Evolutionary conservation across 23 tunicate species (phyloP), one percentile per base, ranked within the genome.

Genomic region (Oikopleura albicans): DNA sequence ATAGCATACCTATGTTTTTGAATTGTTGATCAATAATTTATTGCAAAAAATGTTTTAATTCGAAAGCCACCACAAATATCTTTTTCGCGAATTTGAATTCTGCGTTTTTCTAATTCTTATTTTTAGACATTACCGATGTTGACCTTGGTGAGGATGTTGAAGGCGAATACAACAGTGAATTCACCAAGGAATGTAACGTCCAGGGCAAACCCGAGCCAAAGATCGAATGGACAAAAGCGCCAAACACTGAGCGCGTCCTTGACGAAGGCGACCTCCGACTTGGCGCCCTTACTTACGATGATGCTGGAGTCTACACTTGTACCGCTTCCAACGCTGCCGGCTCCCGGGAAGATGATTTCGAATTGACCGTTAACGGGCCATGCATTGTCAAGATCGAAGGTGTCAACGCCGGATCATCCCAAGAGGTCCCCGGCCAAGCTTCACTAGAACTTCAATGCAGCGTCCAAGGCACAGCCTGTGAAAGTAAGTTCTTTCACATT

Each of bases 291-390:
- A 71, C 33, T 2, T 71, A 71, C 35, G 35, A 71, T 37, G 79
- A 71, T 71, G 79, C 27, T 2, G 79, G 34, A 22, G 79, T 22
- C 28, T 71, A 71, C 79, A 71, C 79, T 37, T 71, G 79, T 29
- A 71, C 79, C 35, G 79, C 79, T 31, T 22, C 79, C 37, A 71
- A 71, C 79, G 35, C 79, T 31, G 79, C 79, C 33, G 79, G 79
- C 2, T 16, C 36, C 79, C 36, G 31, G 37, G 28, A 34, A 22
- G 79, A 71, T 29, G 2, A 4, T 37, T 71, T 71, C 79, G 79
- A 71, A 27, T 37, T 71, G 4, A 16, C 34, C 79, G 79, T 71
- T 71, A 29, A 71, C 31, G 79, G 79, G 4, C 79, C 79, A 71
- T 71, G 79, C 37, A 29, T 71, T 31, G 79, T 71, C 37, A 4